phyloP scores from a whole-genome alignment of 2,888 invertebrate genomes.

The Pocota personata region DNA sequence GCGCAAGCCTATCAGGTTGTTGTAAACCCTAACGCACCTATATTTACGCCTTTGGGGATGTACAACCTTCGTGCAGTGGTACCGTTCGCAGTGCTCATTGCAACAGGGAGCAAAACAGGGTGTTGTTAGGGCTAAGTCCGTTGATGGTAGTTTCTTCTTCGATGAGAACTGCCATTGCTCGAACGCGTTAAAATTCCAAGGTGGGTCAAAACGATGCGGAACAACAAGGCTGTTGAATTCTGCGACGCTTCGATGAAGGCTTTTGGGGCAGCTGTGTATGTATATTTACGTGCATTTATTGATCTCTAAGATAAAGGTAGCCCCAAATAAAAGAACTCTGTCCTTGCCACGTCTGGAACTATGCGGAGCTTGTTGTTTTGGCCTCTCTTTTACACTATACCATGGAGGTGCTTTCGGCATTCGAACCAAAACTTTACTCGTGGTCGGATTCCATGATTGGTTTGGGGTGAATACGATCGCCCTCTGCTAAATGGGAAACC shows the following conservation, averaged over 20 bases:
- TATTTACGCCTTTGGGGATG: no score
- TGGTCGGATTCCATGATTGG: conserved; percentile 7
- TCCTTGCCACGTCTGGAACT: conserved; percentile 14
- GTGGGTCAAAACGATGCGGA: not conserved
- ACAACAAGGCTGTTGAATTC: not conserved
- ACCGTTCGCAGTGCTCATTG: no score
- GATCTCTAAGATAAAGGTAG: not conserved
- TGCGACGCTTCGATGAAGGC: not conserved
- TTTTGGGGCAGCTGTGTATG: not conserved
- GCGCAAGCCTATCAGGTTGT: not conserved
- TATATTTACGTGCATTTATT: not conserved
- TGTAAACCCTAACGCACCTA: no score
- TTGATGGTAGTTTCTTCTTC: no score
- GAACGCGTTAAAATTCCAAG: conserved; percentile 7
- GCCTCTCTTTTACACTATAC: no score
- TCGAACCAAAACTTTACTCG: not conserved
- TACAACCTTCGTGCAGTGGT: no score
- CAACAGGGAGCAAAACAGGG: no score
- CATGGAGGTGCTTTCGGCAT: no score
- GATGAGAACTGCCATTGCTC: conserved; percentile 11
- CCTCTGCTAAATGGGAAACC: no score
- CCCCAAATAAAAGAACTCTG: not conserved
- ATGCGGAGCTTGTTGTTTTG: not conserved
- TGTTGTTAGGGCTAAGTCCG: no score
- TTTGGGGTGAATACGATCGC: not conserved